Base-by-base conservation (phyloP, 2,113 vertebrate genomes). In the Zosterops lateralis region DNA sequence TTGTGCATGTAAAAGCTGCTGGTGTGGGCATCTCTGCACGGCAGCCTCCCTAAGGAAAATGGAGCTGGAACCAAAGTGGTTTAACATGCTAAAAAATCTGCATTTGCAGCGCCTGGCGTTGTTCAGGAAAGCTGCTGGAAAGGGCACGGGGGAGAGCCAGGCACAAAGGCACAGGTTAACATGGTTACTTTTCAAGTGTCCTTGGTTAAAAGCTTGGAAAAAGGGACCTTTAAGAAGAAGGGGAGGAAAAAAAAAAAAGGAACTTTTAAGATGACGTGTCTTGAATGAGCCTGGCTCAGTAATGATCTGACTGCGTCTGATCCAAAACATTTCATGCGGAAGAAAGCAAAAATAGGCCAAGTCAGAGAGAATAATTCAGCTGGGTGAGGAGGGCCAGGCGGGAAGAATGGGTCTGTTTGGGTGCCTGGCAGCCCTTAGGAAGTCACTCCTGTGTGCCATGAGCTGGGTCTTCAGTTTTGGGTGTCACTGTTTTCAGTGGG, bases 321-420 rank as follows among this genome's bases (percentile, higher is more conserved):
- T 92, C 82, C 80, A 32, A 75, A 93, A 28, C 66, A 57, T 91
- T 87, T 87, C 92, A 91, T 76, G 89, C 12, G 25, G 92, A 96
- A 94, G 92, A 95, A 95, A 91, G 92, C 65, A 89, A 94, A 96
- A 96, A 89, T 87, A 95, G 92, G 95, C 89, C 95, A 96, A 96
- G 95, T 93, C 80, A 45, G 89, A 68, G 82, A 94, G 93, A 75
- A 91, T 93, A 72, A 95, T 72, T 93, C 86, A 87, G 66, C 87
- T 24, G 51, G 66, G 31, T 17, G 18, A 67, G 62, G 42, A 56
- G 76, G 54, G 74, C 15, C 1, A 3, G 67, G 42, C 0, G 0
- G 79, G 62, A 31, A n/a, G 40, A 67, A 56, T 0, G 1, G 50
- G 38, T 50, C 53, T 54, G 64, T 90, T 56, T 74, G 80, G 89